Evolutionary conservation across 2,888 invertebrate species (phyloP), one percentile per base, ranked within the genome.

Genomic region (Trachelus stipa): DNA sequence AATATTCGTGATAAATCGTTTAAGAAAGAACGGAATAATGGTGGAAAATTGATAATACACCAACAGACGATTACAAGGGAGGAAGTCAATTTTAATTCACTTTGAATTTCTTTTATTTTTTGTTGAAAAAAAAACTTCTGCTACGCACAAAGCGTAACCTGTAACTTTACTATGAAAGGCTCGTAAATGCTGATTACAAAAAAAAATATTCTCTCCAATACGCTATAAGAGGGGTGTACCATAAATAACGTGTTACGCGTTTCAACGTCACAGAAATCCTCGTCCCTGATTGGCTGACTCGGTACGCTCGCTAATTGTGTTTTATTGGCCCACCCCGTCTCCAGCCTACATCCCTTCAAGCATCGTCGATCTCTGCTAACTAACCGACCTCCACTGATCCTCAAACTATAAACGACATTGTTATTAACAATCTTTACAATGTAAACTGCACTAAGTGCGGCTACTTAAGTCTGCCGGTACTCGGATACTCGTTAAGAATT

Each of bases 301-400:
- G 23, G 81, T 34, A 83, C 82, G 85, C 82, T 82, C 84, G 87
- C 89, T 90, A 91, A 91, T 91, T 90, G 90, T 90, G 88, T 90
- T 91, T 91, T 91, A 90, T 90, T 90, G 89, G 89, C 86, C 73
- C 15, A 56, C 78, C 74, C 80, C 77, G 73, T 81, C 75, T 78
- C 69, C 71, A 12, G 3, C 33, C 71, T 15, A 4, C 71, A 34
- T 71, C 71, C 71, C 31, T 79, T 37, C 80, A 79, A 81, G 81
- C 88, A 85, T 84, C 82, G 83, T 80, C 81, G 82, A 81, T 81
- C 83, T 82, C 78, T 81, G 83, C 86, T 86, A 88, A 89, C 89
- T 88, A 88, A 84, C 77, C 74, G 75, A 83, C 88, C 86, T 85
- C 81, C 83, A 82, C 83, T 83, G 85, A 81, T 84, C 85, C 81